A percentile compares a stretch with the other conserved stretches of the same genome.
These are phyloP conservation scores for Lophius piscatorius DNA, from an alignment of 2,113 vertebrate species.

Conservation along the genomic window DNA sequence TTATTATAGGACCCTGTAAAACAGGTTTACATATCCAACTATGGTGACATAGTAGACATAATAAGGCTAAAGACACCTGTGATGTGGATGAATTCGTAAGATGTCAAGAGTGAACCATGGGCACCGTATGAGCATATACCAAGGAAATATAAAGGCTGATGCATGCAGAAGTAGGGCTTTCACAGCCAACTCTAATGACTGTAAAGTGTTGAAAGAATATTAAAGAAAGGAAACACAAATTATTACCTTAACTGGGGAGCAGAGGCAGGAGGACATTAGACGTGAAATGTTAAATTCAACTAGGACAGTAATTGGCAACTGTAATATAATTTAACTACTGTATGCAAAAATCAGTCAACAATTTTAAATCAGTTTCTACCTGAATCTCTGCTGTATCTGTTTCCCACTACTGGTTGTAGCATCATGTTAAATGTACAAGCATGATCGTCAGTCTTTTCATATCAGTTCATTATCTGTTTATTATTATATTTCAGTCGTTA, in stretches of 20 bases:
- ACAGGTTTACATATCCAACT: constrained; percentile 30
- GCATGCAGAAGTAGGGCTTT: constrained; percentile 23
- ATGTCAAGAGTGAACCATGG: constrained; percentile 8
- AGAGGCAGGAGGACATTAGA: neutral
- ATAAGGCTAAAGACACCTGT: constrained; percentile 29
- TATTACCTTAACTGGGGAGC: neutral
- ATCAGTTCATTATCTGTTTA: too few relatives aligned
- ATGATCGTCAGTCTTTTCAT: too few relatives aligned
- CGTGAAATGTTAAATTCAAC: neutral
- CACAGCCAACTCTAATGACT: constrained; percentile 1
- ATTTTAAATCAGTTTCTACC: too few relatives aligned
- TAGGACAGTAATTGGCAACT: constrained; percentile 11
- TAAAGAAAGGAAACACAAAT: neutral
- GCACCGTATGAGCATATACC: neutral
- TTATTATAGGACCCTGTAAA: constrained; percentile 65
- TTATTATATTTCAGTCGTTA: too few relatives aligned
- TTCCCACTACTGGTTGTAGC: too few relatives aligned
- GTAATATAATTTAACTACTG: neutral
- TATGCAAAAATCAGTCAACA: neutral
- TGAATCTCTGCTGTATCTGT: too few relatives aligned
- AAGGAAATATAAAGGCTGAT: constrained; percentile 18
- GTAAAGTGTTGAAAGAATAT: neutral
- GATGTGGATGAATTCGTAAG: constrained; percentile 18
- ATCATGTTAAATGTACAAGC: too few relatives aligned
- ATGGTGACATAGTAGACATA: too few relatives aligned